Conservation (phyloP, 2,113 vertebrate species). For the Platichthys stellatus region DNA sequence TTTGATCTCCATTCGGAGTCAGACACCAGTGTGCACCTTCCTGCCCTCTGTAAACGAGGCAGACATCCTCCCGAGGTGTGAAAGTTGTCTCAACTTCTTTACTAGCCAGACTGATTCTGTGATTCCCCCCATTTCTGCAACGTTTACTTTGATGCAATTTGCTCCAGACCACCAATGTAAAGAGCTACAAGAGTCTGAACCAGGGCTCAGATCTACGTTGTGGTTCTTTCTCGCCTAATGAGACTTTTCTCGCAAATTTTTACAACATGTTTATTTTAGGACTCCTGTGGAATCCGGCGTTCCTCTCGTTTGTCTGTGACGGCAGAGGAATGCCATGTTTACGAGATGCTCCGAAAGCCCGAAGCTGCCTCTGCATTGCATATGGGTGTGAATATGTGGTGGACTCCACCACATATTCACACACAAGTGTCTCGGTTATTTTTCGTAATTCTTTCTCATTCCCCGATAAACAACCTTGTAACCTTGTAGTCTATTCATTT, state of each 20-base stretch:
- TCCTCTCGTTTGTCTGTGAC: background rate
- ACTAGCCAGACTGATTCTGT: background rate
- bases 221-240: background rate
- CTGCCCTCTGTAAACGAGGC: constrained; percentile 1
- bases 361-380: constrained; percentile 1
- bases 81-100: constrained; percentile 6
- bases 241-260: background rate
- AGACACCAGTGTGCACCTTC: background rate
- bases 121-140: background rate
- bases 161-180: background rate
- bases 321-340: constrained; percentile 10
- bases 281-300: background rate
- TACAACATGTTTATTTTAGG: constrained; percentile 5
- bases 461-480: no score
- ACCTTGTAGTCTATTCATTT: no score
- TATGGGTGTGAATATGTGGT: constrained; percentile 37
- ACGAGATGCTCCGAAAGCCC: constrained; percentile 17
- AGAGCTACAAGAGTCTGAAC: background rate
- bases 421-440: no score
- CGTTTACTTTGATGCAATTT: background rate
- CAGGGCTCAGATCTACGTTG: background rate
- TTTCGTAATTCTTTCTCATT: no score
- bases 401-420: no score
- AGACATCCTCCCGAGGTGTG: constrained; percentile 23
- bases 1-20: constrained; percentile 19